phyloP scores from a whole-genome alignment of 2,113 vertebrate genomes.

The Cephalopterus ornatus region DNA sequence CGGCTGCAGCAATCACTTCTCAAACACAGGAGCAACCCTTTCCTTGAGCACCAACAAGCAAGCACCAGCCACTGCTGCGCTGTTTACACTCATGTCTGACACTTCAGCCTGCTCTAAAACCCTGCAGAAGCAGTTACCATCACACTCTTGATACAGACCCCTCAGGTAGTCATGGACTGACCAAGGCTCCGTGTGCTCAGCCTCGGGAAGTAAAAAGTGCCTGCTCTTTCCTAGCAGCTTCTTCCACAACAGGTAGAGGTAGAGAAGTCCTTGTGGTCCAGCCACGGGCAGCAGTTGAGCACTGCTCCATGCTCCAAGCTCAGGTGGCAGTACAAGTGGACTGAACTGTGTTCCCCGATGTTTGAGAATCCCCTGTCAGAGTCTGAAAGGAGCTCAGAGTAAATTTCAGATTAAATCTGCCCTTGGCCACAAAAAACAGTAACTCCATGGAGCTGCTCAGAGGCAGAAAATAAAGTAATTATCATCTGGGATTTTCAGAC shows the following conservation, averaged over 20 bases:
- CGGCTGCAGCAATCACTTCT: not conserved
- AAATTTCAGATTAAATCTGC: not conserved
- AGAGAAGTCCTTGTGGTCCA: not conserved
- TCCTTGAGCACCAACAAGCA: not conserved
- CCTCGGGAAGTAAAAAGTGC: not conserved
- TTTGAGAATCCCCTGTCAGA: not conserved
- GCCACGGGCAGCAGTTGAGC: accelerated
- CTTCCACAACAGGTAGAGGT: not conserved
- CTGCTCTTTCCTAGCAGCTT: not conserved
- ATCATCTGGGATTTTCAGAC: not conserved
- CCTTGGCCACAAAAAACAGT: not conserved
- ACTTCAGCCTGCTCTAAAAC: not conserved
- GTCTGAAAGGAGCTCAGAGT: not conserved
- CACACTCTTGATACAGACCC: accelerated
- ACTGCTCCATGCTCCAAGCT: not conserved
- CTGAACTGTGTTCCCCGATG: not conserved
- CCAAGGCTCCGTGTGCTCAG: not conserved
- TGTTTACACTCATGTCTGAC: accelerated
- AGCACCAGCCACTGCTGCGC: not conserved
- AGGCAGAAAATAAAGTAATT: not conserved
- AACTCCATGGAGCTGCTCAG: not conserved
- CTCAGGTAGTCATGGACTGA: accelerated
- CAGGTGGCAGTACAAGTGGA: no score
- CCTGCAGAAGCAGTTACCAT: not conserved
- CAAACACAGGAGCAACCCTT: not conserved